Conservation (phyloP, 2,888 invertebrate genomes). For the Plebejus melissa region DNA sequence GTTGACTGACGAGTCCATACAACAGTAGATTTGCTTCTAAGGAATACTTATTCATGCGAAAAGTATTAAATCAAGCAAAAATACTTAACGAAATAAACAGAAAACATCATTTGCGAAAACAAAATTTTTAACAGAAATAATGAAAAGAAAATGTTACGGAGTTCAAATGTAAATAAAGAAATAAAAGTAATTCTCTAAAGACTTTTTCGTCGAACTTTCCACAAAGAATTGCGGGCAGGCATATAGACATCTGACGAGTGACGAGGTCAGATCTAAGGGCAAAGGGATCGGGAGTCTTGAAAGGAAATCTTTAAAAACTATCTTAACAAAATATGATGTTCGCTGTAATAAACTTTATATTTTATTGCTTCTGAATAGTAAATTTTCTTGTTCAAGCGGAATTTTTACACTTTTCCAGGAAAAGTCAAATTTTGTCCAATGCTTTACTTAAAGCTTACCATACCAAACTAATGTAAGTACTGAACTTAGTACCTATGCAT, state of each 20-base stretch:
- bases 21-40: too few species aligned
- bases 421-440: too few species aligned
- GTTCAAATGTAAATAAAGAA: conserved; percentile 21
- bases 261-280: conserved; percentile 24
- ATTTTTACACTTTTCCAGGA: too few species aligned
- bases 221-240: conserved; percentile 12
- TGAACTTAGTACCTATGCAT: too few species aligned
- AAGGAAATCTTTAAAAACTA: background rate
- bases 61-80: too few species aligned
- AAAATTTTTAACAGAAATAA: background rate
- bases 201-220: conserved; percentile 14
- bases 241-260: conserved; percentile 22
- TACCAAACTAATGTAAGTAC: too few species aligned
- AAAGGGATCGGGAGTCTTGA: conserved; percentile 15
- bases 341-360: background rate
- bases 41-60: too few species aligned
- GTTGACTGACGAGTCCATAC: too few species aligned
- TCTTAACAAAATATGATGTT: background rate
- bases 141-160: conserved; percentile 12
- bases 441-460: too few species aligned
- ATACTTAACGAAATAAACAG: too few species aligned
- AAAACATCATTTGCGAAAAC: background rate
- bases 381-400: too few species aligned
- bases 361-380: too few species aligned
- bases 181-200: conserved; percentile 23